Base-by-base conservation (phyloP, 2,888 invertebrate genomes). In the Caenorhabditis sp. region DNA sequence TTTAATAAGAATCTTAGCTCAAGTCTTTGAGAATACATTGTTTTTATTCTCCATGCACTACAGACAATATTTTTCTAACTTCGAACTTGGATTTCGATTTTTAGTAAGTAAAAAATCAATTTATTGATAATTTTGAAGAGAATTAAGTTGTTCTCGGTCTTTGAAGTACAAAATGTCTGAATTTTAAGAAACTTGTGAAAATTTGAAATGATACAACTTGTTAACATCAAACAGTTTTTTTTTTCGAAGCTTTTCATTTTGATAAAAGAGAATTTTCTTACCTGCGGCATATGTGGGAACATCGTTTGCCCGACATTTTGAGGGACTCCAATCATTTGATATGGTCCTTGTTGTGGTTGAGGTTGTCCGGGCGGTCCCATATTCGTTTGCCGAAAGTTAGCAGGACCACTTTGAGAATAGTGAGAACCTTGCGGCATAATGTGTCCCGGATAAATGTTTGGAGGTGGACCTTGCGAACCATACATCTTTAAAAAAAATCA, bases 391-490 rank as follows among this genome's bases (percentile, higher is more conserved):
- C n/a, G 31, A 31, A 7, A 31, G 31, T 31, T 31, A 7, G 5
- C 31, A 10, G 31, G 31, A n/a, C n/a, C n/a, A n/a, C n/a, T n/a
- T 17, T 3, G 26, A 1, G 57, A 7, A 12, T 8, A 8, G 17
- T 26, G 12, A 10, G 17, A 57, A 27, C 57, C n/a, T 23, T n/a
- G 57, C 27, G 26, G 43, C 12, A 43, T 43, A 5, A 14, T 23
- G n/a, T 59, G 62, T 10, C 43, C 25, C 63, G 25, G 59, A n/a
- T 52, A 57, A 5, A 38, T 60, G 26, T 26, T 23, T 27, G 12
- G 50, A n/a, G 50, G 27, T 17, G 61, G 56, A 8, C 23, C 23
- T 56, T n/a, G 17, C 14, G 50, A 20, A n/a, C 26, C 17, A 26
- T 56, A 56, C 26, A 56, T 56, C 31, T 31, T 4, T 7, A 31